phyloP scores from a whole-genome alignment of 2,888 invertebrate genomes.

The Meloe dianella region DNA sequence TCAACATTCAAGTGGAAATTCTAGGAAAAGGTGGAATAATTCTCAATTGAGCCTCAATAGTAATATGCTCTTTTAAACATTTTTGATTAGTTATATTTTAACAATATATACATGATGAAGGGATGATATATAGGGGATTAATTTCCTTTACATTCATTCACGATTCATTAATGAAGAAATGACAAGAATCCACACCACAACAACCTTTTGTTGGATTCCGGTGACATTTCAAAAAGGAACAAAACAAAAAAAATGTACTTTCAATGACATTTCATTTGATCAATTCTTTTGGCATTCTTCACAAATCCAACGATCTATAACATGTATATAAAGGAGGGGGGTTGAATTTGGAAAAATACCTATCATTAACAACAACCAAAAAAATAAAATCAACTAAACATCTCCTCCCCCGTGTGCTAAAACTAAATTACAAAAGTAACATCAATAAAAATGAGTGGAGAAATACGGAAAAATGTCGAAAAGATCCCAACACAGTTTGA shows the following conservation, averaged over 20 bases:
- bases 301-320: slow-evolving; percentile 30
- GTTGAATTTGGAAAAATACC: neutral
- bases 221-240: slow-evolving; percentile 43
- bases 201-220: slow-evolving; percentile 40
- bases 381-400: no score
- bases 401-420: no score
- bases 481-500: neutral
- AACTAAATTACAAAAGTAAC: neutral
- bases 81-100: neutral
- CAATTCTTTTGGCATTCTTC: slow-evolving; percentile 21
- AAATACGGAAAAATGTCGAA: neutral
- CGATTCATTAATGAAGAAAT: slow-evolving; percentile 45
- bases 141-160: slow-evolving; percentile 31
- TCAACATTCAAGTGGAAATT: neutral
- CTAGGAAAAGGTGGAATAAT: neutral
- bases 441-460: neutral
- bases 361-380: neutral
- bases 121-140: neutral
- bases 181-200: slow-evolving; percentile 38
- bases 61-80: neutral
- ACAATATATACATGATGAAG: neutral
- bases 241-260: slow-evolving; percentile 14
- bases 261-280: slow-evolving; percentile 36
- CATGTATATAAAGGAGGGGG: neutral
- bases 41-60: neutral